Conservation (phyloP, 2,888 invertebrate genomes). For the Eristalinus sepulchralis region DNA sequence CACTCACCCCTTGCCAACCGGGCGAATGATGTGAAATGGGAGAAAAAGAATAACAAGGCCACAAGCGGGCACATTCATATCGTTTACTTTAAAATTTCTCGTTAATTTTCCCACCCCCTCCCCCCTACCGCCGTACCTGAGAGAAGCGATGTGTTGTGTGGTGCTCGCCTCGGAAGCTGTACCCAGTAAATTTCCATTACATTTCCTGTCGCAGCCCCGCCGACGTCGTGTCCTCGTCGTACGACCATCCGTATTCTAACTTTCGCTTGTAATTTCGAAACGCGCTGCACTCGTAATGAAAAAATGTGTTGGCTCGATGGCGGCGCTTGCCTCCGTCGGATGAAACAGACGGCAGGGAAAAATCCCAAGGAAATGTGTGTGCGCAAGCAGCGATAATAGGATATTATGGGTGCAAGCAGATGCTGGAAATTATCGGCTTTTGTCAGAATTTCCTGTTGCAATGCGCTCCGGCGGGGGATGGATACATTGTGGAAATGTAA, state of each 20-base stretch:
- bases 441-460: slow-evolving; percentile 41
- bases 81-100: slow-evolving; percentile 59
- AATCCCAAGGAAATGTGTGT: slow-evolving; percentile 57
- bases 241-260: slow-evolving; percentile 42
- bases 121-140: no score
- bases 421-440: slow-evolving; percentile 60
- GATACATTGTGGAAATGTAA: slow-evolving; percentile 1
- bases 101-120: slow-evolving; percentile 57
- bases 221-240: slow-evolving; percentile 11
- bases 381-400: slow-evolving; percentile 58
- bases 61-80: slow-evolving; percentile 51
- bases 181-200: slow-evolving; percentile 69
- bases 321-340: not conserved
- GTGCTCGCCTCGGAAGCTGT: slow-evolving; percentile 10
- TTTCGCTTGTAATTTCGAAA: slow-evolving; percentile 65
- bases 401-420: slow-evolving; percentile 62
- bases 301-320: slow-evolving; percentile 50
- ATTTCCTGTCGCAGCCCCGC: slow-evolving; percentile 49
- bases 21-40: not conserved
- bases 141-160: not conserved
- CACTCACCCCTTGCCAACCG: not conserved
- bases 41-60: slow-evolving; percentile 17
- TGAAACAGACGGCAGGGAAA: slow-evolving; percentile 53
- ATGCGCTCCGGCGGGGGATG: not conserved
- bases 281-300: slow-evolving; percentile 36